phyloP scores from a whole-genome alignment of 2,888 invertebrate genomes.

The Machimus atricapillus region DNA sequence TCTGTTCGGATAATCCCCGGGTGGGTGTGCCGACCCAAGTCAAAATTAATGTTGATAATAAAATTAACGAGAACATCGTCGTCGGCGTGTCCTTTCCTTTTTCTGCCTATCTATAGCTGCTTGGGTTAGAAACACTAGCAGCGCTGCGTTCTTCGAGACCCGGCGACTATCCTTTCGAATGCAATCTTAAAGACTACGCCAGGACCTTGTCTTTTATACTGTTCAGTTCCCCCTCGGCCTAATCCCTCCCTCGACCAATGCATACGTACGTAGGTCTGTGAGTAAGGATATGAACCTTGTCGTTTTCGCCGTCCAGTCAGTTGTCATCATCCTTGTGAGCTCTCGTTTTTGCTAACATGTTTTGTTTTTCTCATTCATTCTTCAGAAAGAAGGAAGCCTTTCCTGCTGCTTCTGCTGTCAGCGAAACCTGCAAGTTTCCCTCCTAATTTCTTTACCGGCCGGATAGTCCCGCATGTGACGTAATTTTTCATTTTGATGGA shows the following conservation, averaged over 20 bases:
- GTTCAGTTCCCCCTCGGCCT: too few relatives aligned
- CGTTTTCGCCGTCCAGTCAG: conserved; percentile 14
- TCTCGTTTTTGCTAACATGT: neutral
- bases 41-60: conserved; percentile 40
- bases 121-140: neutral
- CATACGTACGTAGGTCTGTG: neutral
- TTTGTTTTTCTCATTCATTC: neutral
- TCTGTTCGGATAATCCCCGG: neutral
- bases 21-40: conserved; percentile 21
- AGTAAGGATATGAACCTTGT: too few relatives aligned
- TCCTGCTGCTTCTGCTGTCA: conserved; percentile 14
- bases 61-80: conserved; percentile 34
- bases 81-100: neutral
- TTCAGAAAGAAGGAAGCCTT: neutral
- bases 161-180: neutral
- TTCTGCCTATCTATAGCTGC: neutral
- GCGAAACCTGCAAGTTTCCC: conserved; percentile 21
- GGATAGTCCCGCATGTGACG: conserved; percentile 39
- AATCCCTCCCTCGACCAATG: neutral
- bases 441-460: conserved; percentile 14
- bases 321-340: conserved; percentile 7
- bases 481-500: conserved; percentile 52
- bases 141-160: neutral
- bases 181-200: neutral
- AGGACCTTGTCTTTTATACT: neutral